Evolutionary conservation across 2,888 invertebrate genomes (phyloP).

Genomic region (Ariolimax columbianus): DNA sequence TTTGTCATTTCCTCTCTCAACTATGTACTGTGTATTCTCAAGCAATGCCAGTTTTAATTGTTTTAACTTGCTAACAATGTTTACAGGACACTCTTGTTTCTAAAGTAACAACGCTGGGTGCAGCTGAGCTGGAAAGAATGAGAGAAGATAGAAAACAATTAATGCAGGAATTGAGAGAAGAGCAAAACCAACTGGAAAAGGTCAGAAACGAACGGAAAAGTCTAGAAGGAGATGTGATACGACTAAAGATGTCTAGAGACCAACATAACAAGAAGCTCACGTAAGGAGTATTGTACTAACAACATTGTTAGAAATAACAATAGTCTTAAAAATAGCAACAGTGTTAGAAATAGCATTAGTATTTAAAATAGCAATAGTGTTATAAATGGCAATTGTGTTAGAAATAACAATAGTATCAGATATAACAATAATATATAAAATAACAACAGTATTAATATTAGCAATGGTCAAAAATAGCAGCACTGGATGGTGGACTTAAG

Average conservation of each 20-base stretch:
- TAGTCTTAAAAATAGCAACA: too few relatives aligned
- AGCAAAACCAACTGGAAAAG: constrained; percentile 67
- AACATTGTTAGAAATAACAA: too few relatives aligned
- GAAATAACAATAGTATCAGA: too few relatives aligned
- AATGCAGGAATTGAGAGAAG: constrained; percentile 65
- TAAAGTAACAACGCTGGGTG: constrained; percentile 50
- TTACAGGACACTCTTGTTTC: constrained; percentile 45
- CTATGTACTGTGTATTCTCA: too few relatives aligned
- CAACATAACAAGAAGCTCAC: constrained; percentile 66
- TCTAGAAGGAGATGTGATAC: constrained; percentile 71
- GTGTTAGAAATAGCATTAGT: too few relatives aligned
- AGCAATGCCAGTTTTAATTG: neutral
- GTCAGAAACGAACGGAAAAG: constrained; percentile 67
- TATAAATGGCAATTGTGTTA: too few relatives aligned
- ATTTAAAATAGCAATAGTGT: too few relatives aligned
- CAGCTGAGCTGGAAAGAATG: constrained; percentile 71
- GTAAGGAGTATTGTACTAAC: constrained; percentile 59
- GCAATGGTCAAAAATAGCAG: too few relatives aligned
- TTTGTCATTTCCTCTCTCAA: too few relatives aligned
- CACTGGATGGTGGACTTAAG: too few relatives aligned
- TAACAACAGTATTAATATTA: too few relatives aligned
- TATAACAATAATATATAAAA: too few relatives aligned
- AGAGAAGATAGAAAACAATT: constrained; percentile 70
- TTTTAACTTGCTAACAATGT: neutral
- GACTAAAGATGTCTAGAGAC: constrained; percentile 70